Base-by-base conservation (phyloP, 2,888 invertebrate species). In the Philopedon plagiatum region DNA sequence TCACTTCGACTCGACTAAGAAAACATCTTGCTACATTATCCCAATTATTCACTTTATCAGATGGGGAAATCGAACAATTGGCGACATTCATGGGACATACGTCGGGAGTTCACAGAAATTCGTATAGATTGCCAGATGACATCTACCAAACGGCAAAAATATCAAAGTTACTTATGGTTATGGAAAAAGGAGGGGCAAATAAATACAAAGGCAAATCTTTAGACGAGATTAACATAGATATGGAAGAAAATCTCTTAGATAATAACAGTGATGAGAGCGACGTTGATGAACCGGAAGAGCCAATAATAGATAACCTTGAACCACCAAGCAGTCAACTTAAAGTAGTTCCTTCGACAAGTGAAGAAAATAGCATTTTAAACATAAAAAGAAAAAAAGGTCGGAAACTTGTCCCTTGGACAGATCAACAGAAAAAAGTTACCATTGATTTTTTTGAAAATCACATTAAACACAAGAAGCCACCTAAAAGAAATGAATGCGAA, bases 31-130 rank as follows among this genome's bases (percentile, higher is more conserved):
- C 78, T 7, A 79, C 73, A 1, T 26, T 79, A n/a, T 63, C 75
- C 0, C 79, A 78, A 73, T 7, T 78, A 4, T 76, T 78, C 26
- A 75, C 67, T 34, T 54, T 78, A 68, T 49, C 68, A 26, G 75
- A 77, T 23, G 69, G 60, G 15, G 77, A 79, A 11, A 41, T 78
- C 0, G 78, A 78, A 49, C 77, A 79, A 46, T 44, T 78, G n/a
- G 71, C 78, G 1, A 70, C 73, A 2, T 79, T 78, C 60, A 79
- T 78, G 76, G 78, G 78, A 4, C 78, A 78, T 58, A 77, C 78
- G 21, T 0, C 58, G 19, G 73, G 71, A 13, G 64, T 78, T 9
- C 78, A 78, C 44, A 37, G 49, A 49, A 23, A 39, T 11, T 72
- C 70, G 1, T 78, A 75, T 56, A 56, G 76, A 18, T 56, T 80